phyloP scores from a whole-genome alignment of 2,888 invertebrate species.

The Cyclophora albipunctata region DNA sequence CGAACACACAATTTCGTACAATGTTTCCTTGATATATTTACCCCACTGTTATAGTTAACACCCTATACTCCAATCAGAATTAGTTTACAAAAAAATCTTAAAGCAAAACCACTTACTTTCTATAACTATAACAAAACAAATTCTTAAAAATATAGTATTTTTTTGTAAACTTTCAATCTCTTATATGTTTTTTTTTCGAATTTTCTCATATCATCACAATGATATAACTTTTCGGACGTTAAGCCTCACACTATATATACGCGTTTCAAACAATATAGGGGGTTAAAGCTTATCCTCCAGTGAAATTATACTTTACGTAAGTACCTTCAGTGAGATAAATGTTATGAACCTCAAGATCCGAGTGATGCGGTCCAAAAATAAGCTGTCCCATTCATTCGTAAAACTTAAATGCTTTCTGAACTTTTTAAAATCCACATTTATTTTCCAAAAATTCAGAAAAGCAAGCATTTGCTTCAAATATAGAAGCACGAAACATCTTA shows the following conservation, averaged over 20 bases:
- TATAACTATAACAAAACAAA: slow-evolving; percentile 36
- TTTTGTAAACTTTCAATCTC: slow-evolving; percentile 41
- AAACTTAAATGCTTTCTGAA: too few relatives aligned
- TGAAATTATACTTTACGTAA: slow-evolving; percentile 5
- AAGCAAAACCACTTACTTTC: slow-evolving; percentile 17
- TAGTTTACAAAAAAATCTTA: background rate
- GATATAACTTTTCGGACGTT: slow-evolving; percentile 20
- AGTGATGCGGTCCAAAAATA: too few relatives aligned
- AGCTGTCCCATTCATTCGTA: too few relatives aligned
- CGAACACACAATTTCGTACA: too few relatives aligned
- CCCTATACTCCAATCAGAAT: background rate
- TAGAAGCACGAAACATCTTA: slow-evolving; percentile 32
- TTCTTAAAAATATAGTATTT: slow-evolving; percentile 38
- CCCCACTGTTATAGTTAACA: too few relatives aligned
- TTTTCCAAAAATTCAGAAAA: too few relatives aligned
- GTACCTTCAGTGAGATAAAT: slow-evolving; percentile 9
- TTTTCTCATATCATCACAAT: slow-evolving; percentile 30
- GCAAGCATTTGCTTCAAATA: slow-evolving; percentile 8
- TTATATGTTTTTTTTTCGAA: slow-evolving; percentile 44
- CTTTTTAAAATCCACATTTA: too few relatives aligned
- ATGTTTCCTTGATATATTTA: too few relatives aligned
- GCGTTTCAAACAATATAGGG: slow-evolving; percentile 8
- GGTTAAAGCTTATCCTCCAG: slow-evolving; percentile 8
- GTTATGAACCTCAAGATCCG: background rate
- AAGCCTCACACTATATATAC: slow-evolving; percentile 21